Conservation (phyloP, 2,888 invertebrate genomes). For the Ormyrus rosae region DNA sequence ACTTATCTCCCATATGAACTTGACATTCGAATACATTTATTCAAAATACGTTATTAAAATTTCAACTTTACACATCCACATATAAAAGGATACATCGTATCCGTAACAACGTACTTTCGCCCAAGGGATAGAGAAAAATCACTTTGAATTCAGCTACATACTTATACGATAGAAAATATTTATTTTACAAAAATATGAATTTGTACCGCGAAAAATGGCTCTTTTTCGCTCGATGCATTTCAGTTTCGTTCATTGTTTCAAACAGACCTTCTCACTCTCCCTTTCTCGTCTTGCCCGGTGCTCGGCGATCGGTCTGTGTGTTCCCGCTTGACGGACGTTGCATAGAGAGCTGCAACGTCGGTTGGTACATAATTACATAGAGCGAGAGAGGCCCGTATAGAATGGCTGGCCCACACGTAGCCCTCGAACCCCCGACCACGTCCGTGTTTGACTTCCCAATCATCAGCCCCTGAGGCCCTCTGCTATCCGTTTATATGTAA, state of each 20-base stretch:
- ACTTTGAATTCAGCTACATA: no score
- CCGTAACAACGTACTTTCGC: no score
- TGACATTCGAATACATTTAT: no score
- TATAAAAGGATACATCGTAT: no score
- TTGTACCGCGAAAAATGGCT: not conserved
- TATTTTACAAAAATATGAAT: no score
- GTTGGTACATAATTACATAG: constrained; percentile 63
- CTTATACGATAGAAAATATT: no score
- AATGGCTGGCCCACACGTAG: constrained; percentile 51
- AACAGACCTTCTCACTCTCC: constrained; percentile 5
- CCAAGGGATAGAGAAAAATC: no score
- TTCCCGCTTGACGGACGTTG: constrained; percentile 52
- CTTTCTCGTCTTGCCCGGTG: constrained; percentile 40
- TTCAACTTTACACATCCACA: no score
- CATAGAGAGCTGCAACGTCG: constrained; percentile 57
- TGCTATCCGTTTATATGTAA: constrained; percentile 52
- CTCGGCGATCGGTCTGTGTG: constrained; percentile 53
- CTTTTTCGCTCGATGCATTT: not conserved
- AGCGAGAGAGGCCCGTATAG: constrained; percentile 58
- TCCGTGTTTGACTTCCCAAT: constrained; percentile 62
- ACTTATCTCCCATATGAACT: no score
- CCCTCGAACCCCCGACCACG: constrained; percentile 40
- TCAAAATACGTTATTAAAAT: no score
- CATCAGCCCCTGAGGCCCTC: constrained; percentile 55
- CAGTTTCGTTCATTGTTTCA: constrained; percentile 34